These are phyloP conservation scores for Protobothrops flavoviridis DNA, from an alignment of 2,113 vertebrate species.

Conservation along the genomic window DNA sequence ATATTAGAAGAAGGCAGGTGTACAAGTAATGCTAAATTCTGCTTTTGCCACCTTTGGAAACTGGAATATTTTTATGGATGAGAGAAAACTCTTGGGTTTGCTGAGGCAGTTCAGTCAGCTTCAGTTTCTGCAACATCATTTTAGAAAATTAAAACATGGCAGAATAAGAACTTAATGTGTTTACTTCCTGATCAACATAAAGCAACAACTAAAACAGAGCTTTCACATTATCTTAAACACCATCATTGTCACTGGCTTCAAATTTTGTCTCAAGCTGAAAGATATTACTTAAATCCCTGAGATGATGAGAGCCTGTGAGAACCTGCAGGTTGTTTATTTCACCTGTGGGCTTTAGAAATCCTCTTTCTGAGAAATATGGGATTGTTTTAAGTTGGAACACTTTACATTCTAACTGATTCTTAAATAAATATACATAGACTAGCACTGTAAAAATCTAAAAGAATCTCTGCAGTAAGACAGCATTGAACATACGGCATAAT, in stretches of 20 bases:
- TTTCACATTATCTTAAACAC: background rate
- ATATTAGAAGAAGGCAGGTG: background rate
- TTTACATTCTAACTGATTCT: background rate
- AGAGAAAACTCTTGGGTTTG: background rate
- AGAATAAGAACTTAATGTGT: background rate
- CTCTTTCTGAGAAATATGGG: background rate
- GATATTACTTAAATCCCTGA: background rate
- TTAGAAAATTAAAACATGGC: background rate
- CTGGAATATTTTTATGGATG: too few species aligned
- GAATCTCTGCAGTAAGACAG: constrained; percentile 4
- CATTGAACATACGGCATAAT: constrained; percentile 14
- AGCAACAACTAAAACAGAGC: background rate
- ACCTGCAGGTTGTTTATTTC: background rate
- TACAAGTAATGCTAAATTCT: background rate
- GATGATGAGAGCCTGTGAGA: background rate
- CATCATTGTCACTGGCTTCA: background rate
- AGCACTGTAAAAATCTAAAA: background rate
- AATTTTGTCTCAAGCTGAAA: background rate
- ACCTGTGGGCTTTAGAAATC: background rate
- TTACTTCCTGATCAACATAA: background rate
- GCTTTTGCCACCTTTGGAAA: background rate
- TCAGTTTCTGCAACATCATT: background rate
- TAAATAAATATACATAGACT: background rate
- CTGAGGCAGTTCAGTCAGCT: background rate
- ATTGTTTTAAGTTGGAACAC: background rate